Evolutionary conservation across 2,888 invertebrate species (phyloP).

Genomic region (Nebria salina): DNA sequence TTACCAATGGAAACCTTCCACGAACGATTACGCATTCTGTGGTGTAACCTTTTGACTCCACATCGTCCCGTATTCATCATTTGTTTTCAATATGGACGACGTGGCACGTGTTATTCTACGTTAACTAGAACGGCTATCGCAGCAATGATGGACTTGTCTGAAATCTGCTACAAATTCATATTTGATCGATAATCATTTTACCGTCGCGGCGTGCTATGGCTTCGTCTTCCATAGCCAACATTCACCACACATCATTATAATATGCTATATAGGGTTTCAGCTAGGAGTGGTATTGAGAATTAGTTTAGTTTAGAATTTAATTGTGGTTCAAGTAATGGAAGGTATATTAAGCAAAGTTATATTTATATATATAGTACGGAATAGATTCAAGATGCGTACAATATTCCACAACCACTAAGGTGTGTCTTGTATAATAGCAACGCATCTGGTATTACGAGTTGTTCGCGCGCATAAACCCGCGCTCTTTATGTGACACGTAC

Average conservation of each 20-base stretch:
- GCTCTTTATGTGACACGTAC: conserved; percentile 28
- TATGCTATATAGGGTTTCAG: too few species aligned
- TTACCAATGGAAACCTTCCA: background rate
- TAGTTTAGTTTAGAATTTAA: too few species aligned
- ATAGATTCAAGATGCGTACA: too few species aligned
- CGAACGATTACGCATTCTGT: background rate
- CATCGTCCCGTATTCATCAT: conserved; percentile 1
- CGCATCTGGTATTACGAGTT: background rate
- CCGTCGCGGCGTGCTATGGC: too few species aligned
- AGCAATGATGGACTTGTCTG: conserved; percentile 8
- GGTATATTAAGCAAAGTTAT: too few species aligned
- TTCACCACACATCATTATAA: too few species aligned
- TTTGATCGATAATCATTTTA: background rate
- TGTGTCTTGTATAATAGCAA: background rate
- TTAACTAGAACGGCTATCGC: background rate
- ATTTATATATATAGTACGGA: too few species aligned
- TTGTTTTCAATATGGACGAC: background rate
- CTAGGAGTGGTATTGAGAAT: too few species aligned
- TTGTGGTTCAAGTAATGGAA: too few species aligned
- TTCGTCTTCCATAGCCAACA: too few species aligned
- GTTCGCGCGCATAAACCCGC: conserved; percentile 26
- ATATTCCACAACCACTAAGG: background rate
- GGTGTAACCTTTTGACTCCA: conserved; percentile 3
- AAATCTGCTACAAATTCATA: background rate
- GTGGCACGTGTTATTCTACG: background rate